A percentile compares a stretch with the other conserved stretches of the same genome.
phyloP scores from a whole-genome alignment of 2,888 invertebrate species.

The Anorthoa munda region DNA sequence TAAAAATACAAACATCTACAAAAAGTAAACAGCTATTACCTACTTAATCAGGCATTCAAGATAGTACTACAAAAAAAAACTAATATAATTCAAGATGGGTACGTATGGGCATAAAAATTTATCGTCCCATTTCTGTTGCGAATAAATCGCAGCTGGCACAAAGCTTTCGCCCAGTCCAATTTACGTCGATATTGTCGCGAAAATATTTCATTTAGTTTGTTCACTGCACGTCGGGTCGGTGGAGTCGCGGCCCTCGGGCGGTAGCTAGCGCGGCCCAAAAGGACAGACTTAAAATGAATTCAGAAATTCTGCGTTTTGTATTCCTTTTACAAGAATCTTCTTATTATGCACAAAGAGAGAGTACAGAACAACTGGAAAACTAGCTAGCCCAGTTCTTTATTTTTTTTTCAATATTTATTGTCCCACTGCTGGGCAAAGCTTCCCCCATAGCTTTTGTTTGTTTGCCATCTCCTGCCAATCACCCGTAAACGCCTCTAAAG shows the following conservation, averaged over 20 bases:
- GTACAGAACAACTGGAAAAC: not conserved
- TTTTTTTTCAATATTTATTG: too few relatives aligned
- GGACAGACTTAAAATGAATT: too few relatives aligned
- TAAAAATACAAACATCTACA: too few relatives aligned
- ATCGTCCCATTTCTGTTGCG: slow-evolving; percentile 72
- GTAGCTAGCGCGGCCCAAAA: slow-evolving; percentile 19
- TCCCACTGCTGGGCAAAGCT: too few relatives aligned
- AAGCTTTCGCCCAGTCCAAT: slow-evolving; percentile 71
- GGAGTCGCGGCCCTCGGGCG: slow-evolving; percentile 15
- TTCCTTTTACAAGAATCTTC: slow-evolving; percentile 5
- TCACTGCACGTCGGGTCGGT: slow-evolving; percentile 37
- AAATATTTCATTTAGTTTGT: slow-evolving; percentile 70
- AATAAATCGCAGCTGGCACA: slow-evolving; percentile 77
- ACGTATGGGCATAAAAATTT: slow-evolving; percentile 70
- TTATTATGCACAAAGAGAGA: not conserved
- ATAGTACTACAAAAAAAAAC: slow-evolving; percentile 16
- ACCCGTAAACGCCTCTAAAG: too few relatives aligned
- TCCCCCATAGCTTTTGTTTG: too few relatives aligned
- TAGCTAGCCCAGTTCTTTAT: not conserved
- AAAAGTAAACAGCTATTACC: too few relatives aligned
- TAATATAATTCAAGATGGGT: slow-evolving; percentile 59
- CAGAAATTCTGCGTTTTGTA: slow-evolving; percentile 19
- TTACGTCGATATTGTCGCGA: slow-evolving; percentile 77
- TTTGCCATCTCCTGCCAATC: too few relatives aligned
- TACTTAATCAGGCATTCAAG: not conserved